Evolutionary conservation across 2,113 vertebrate species (phyloP).

Genomic region (Dinomys branickii): DNA sequence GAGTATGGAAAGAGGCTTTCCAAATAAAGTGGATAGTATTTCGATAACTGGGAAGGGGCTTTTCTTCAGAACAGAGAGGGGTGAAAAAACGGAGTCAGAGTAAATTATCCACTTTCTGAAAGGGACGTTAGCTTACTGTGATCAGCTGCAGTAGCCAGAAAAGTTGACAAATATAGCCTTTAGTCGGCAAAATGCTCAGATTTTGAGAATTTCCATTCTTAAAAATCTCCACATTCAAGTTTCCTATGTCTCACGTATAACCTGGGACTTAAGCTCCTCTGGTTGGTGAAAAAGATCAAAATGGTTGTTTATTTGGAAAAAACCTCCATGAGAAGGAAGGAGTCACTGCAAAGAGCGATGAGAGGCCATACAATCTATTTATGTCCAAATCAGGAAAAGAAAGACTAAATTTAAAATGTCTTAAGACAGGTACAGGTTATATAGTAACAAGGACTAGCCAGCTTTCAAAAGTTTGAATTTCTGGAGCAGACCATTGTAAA

Average conservation of each 20-base stretch:
- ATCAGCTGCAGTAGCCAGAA: not conserved
- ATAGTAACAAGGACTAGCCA: not conserved
- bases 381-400: conserved; percentile 10
- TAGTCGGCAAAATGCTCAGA: not conserved
- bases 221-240: not conserved
- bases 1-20: not conserved
- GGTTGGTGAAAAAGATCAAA: not conserved
- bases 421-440: not conserved
- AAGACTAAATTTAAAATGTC: not conserved
- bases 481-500: not conserved
- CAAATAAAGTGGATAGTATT: conserved; percentile 23
- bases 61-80: not conserved
- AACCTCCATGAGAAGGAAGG: not conserved
- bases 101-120: conserved; percentile 12
- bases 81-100: not conserved
- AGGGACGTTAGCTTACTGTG: not conserved
- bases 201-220: not conserved
- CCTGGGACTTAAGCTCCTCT: not conserved
- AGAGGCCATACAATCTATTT: not conserved
- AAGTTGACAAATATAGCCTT: not conserved
- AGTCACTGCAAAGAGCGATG: not conserved
- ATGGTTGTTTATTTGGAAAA: not conserved
- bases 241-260: not conserved
- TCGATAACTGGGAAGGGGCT: not conserved
- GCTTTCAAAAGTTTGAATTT: not conserved